Base-by-base conservation (phyloP, 1,140 invertebrate species). In the Limonius californicus region DNA sequence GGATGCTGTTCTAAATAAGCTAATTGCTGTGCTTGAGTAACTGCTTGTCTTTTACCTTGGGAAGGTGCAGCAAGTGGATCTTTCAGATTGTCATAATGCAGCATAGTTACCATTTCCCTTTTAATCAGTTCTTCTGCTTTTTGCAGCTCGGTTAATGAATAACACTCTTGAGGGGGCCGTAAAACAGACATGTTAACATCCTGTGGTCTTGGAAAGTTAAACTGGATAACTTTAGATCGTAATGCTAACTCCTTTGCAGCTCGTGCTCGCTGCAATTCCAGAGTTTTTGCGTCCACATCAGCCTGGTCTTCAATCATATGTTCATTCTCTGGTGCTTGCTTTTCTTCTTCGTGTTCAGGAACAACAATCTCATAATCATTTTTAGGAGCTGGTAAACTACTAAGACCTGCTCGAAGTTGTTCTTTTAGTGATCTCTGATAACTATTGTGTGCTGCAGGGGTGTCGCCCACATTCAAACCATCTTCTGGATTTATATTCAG, bases 281-380 rank as follows among this genome's bases (percentile, higher is more conserved):
- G 80, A 59, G 79, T 71, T 47, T 87, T 80, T 0, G 86, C 87
- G 76, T 98, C 95, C 0, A 95, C 76, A 77, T 99, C 95, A 0
- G 94, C 90, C 77, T 97, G 94, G 79, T 96, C 92, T 70, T 93
- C 89, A 0, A 88, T 72, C 0, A 80, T 73, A n/a, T 75, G 74
- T 6, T 75, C 66, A 4, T 80, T 70, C 0, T 75, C 69, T 12
- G 79, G 75, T 27, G 80, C 79, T 1, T 81, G 81, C 16, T 62
- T 12, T 59, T 84, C 84, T 11, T 81, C 81, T 67, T 95, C 92
- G 35, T 91, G 85, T 63, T 97, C 93, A 0, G 95, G 94, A 8
- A 98, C 89, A 42, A 99, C 95, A 74, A 99, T 97, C 79, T 99
- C 97, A 79, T 97, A 99, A 79, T 99, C 97, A 77, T 99, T 99